Percentiles rank a stretch among this genome's conserved stretches.
phyloP scores from a whole-genome alignment of 2,888 invertebrate species.

The Cartodere bifasciata region DNA sequence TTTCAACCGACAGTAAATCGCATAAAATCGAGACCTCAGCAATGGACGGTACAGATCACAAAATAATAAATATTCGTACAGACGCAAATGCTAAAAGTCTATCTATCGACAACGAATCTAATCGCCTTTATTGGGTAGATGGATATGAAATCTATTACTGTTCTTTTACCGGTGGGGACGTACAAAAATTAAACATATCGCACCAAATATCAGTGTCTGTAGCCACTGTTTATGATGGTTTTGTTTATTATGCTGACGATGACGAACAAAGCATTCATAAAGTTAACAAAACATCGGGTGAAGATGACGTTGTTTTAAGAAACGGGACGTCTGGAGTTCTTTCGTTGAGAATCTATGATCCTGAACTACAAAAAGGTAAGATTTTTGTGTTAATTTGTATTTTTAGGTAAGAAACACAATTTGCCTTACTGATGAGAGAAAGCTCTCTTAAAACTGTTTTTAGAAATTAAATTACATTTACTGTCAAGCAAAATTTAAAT shows the following conservation, averaged over 20 bases:
- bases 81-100: conserved; percentile 28
- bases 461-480: no score
- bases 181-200: conserved; percentile 25
- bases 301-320: conserved; percentile 35
- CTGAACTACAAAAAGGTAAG: conserved; percentile 48
- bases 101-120: conserved; percentile 23
- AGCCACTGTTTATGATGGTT: conserved; percentile 50
- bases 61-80: conserved; percentile 22
- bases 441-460: no score
- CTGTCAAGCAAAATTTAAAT: no score
- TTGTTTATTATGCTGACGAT: conserved; percentile 59
- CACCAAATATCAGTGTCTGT: conserved; percentile 44
- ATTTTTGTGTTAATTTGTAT: no score
- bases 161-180: conserved; percentile 23
- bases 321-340: conserved; percentile 40
- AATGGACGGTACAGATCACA: conserved; percentile 51
- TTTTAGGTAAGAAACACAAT: no score
- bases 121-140: conserved; percentile 62
- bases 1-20: conserved; percentile 20
- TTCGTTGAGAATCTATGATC: conserved; percentile 59
- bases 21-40: conserved; percentile 43
- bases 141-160: conserved; percentile 42
- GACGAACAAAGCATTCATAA: conserved; percentile 48
- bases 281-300: conserved; percentile 46
- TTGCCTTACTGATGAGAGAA: no score